Base-by-base conservation (phyloP, 92 coral and sea anemone species). In the Desmophyllum pertusum region DNA sequence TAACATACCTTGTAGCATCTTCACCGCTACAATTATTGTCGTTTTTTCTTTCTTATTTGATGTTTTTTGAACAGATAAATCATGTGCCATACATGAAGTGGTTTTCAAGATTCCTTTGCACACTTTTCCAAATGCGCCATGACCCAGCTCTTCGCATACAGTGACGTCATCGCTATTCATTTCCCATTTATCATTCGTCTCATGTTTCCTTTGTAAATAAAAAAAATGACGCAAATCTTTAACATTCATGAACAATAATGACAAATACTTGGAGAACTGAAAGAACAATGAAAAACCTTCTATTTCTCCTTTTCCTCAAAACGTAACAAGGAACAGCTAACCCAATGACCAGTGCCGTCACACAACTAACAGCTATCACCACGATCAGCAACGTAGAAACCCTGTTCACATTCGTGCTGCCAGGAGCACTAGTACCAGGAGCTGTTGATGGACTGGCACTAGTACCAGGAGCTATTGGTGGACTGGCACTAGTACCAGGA, bases 41-140 rank as follows among this genome's bases (percentile, higher is more conserved):
- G 73, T 31, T 36, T 59, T 59, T 59, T 0, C 3, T 68, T 68
- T 39, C 45, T 68, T 68, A 23, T 68, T 68, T 18, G 4, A 15
- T 63, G 33, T 1, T 63, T 25, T n/a, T 7, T 25, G 10, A 25
- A 13, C 31, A 63, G 69, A 33, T 8, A 7, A 25, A 10, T 31
- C 37, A 8, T 63, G 33, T 25, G 3, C 23, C 33, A 0, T 33
- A 63, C 18, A 25, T 18, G 45, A 68, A 17, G 45, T 3, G 29
- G 15, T 7, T 36, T 68, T 68, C 70, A 84, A 37, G 25, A 77
- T 84, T 36, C 88, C 88, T 67, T 76, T 84, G 73, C 46, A 84
- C 55, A 84, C 88, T 40, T 84, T 77, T 15, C 88, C 88, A 67
- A 84, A 84, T 18, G 88, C 88, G 48, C 88, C 88, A 0, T 65